A percentile compares a stretch with the other conserved stretches of the same genome.
Conservation (phyloP, 2,888 invertebrate species). For the Neocrepidodera transversa region DNA sequence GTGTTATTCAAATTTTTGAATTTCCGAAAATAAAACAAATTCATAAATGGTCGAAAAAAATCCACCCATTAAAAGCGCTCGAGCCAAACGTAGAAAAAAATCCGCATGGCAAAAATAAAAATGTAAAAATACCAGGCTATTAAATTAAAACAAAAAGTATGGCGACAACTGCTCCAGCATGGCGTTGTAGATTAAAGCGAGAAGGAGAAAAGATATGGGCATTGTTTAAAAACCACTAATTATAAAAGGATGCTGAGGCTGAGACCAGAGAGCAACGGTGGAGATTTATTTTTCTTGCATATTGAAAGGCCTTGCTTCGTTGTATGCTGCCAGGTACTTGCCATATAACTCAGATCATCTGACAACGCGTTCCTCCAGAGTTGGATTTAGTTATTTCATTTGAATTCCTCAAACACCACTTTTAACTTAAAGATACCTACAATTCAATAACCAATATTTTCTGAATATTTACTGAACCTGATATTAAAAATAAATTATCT, state of each 20-base stretch:
- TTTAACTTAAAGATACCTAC: background rate
- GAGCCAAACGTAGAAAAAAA: conserved; percentile 27
- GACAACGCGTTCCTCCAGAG: conserved; percentile 54
- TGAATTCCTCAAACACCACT: conserved; percentile 1
- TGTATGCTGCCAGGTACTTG: conserved; percentile 57
- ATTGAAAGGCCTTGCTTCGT: conserved; percentile 58
- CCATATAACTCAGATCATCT: conserved; percentile 61
- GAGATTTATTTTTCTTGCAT: conserved; percentile 62
- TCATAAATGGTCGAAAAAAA: conserved; percentile 32
- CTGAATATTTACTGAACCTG: no score
- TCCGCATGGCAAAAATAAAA: conserved; percentile 37
- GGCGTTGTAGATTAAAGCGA: conserved; percentile 45
- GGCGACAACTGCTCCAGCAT: conserved; percentile 47
- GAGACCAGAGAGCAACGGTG: conserved; percentile 44
- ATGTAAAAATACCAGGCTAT: conserved; percentile 50
- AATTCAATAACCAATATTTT: no score
- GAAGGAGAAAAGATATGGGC: conserved; percentile 52
- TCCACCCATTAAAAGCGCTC: conserved; percentile 34
- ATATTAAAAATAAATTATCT: no score
- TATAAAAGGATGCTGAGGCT: conserved; percentile 57
- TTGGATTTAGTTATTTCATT: conserved; percentile 37
- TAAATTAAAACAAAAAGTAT: conserved; percentile 53
- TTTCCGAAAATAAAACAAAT: no score
- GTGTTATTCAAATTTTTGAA: no score
- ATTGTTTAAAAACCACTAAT: conserved; percentile 62